Conservation (phyloP, 2,113 vertebrate species). For the Gobius niger region DNA sequence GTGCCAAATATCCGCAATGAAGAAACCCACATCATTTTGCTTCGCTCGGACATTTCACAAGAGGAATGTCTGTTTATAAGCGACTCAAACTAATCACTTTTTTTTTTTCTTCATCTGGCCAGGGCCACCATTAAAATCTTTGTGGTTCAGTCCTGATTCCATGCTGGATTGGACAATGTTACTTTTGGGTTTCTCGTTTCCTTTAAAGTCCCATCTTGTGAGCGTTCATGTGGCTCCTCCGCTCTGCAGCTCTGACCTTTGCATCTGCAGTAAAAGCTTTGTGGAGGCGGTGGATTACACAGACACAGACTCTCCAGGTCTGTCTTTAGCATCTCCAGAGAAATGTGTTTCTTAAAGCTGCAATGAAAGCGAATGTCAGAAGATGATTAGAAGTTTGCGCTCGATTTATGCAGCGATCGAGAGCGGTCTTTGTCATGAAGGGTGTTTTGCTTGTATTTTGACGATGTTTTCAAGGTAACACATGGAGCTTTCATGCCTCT, state of each 20-base stretch:
- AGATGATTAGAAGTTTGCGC: neutral
- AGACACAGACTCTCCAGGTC: constrained; percentile 7
- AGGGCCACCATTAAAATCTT: too few relatives aligned
- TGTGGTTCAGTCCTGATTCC: too few relatives aligned
- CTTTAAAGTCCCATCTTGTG: neutral
- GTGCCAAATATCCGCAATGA: too few relatives aligned
- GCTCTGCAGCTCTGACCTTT: constrained; percentile 46
- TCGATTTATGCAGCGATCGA: neutral
- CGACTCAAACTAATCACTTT: too few relatives aligned
- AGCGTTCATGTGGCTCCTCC: constrained; percentile 3
- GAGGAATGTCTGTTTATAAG: too few relatives aligned
- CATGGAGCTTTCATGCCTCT: too few relatives aligned
- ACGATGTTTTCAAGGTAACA: too few relatives aligned
- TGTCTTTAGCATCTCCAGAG: constrained; percentile 4
- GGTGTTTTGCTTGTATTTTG: too few relatives aligned
- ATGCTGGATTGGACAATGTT: too few relatives aligned
- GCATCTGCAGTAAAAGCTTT: constrained; percentile 47
- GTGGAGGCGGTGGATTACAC: constrained; percentile 52
- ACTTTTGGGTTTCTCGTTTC: neutral
- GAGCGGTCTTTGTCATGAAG: neutral
- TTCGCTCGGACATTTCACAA: too few relatives aligned
- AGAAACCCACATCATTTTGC: too few relatives aligned
- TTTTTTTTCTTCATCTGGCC: too few relatives aligned
- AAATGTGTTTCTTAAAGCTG: neutral
- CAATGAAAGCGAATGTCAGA: neutral